Evolutionary conservation across 2,113 vertebrate genomes (phyloP), one percentile per base, ranked within the genome.

Genomic region (Glareola pratincola): DNA sequence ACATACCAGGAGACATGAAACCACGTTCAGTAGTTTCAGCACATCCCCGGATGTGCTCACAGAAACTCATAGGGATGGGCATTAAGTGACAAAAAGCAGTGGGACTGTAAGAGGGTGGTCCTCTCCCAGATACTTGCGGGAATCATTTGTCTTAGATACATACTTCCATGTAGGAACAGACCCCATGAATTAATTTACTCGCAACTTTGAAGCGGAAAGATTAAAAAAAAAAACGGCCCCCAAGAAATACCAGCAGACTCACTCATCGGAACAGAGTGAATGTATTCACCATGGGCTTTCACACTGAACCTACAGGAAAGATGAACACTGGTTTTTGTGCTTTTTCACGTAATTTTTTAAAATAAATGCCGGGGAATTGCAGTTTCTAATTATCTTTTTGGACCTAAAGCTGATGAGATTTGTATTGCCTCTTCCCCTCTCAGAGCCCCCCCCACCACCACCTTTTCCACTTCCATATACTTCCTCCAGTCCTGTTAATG

Each of bases 401-500:
- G 89, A 92, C 89, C 94, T 92, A 80, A 93, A 90, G 54, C 37
- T 90, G 93, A 90, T 92, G 90, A 95, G 47, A 90, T 94, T 89
- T 94, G 47, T 92, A 95, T 81, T 95, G 74, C 53, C 30, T 95
- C 64, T 83, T 41, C 27, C 43, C 43, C 16, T 34, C 43, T 22
- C 30, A 21, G 4, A 12, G 3, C 48, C 64, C 53, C 67, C 56
- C 23, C 4, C 39, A 39, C 39, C 39, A 39, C 39, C 39, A 39
- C 39, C 86, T 56, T 64, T 85, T 54, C 51, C 64, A 29, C 36
- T 92, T 60, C 85, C 62, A 50, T 82, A 64, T 85, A 76, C 29
- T 96, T 97, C 79, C 50, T 97, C 85, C 96, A 90, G 71, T 54
- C 96, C 76, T 92, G 97, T 96, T 98, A 98, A 98, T 98, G 97